Evolutionary conservation across 1,140 invertebrate genomes (phyloP).

Genomic region (Panulirus ornatus): DNA sequence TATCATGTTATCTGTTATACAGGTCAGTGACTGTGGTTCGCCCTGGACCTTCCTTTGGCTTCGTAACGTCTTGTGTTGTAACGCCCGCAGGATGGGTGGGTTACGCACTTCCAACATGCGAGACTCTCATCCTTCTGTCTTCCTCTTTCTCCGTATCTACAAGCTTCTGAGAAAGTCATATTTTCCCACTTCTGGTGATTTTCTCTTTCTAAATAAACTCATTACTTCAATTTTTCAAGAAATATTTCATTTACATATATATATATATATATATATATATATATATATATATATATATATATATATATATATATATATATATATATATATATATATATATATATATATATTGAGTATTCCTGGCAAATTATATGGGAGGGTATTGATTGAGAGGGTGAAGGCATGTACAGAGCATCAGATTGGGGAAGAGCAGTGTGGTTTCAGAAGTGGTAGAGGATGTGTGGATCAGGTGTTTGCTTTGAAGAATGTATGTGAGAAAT

Average conservation of each 20-base stretch:
- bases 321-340: constrained; percentile 31
- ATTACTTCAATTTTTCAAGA: neutral
- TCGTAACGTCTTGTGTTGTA: neutral
- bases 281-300: constrained; percentile 31
- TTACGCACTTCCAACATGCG: neutral
- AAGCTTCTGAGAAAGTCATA: neutral
- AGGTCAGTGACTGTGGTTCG: no score
- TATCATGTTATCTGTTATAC: no score
- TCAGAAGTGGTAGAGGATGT: no score
- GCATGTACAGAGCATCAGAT: no score
- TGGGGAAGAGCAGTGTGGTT: no score
- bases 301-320: constrained; percentile 31
- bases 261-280: constrained; percentile 31
- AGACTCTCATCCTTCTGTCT: neutral
- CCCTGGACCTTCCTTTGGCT: no score
- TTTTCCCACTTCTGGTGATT: no score
- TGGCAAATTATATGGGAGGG: neutral
- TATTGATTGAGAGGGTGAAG: no score
- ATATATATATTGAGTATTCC: neutral
- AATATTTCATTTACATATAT: neutral
- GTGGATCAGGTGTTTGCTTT: no score
- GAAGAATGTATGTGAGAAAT: no score
- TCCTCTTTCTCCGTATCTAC: neutral
- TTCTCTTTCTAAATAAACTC: no score
- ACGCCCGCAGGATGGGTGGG: neutral